phyloP scores from a whole-genome alignment of 2,888 invertebrate species.

The Spodoptera exigua region DNA sequence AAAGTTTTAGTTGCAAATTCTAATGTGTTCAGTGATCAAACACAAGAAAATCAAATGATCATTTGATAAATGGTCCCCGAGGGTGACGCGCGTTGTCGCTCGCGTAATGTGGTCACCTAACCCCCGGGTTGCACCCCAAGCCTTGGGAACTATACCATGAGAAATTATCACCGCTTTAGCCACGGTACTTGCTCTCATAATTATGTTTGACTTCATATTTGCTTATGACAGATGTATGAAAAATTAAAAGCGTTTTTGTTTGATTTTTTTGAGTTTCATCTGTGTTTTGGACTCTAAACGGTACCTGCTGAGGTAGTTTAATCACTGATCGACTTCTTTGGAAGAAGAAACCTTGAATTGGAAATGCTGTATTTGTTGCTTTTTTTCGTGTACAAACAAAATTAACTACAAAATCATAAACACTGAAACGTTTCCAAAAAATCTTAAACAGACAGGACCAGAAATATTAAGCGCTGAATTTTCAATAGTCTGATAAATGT shows the following conservation, averaged over 20 bases:
- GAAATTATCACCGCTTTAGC: constrained; percentile 74
- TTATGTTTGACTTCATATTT: constrained; percentile 44
- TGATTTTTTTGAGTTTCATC: not conserved
- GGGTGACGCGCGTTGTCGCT: constrained; percentile 74
- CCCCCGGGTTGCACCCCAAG: constrained; percentile 51
- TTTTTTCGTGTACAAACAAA: too few species aligned
- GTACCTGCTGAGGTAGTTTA: too few species aligned
- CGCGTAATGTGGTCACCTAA: constrained; percentile 85
- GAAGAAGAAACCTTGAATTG: too few species aligned
- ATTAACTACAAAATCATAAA: too few species aligned
- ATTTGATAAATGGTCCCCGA: constrained; percentile 89
- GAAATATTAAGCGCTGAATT: not conserved
- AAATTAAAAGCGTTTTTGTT: constrained; percentile 9
- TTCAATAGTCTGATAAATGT: too few species aligned
- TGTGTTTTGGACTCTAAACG: too few species aligned
- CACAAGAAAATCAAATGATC: constrained; percentile 90
- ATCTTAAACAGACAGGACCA: too few species aligned
- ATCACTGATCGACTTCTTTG: too few species aligned
- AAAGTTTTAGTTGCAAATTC: constrained; percentile 80
- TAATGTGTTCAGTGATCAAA: constrained; percentile 90
- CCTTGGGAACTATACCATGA: constrained; percentile 62
- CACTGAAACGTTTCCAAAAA: too few species aligned
- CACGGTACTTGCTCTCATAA: constrained; percentile 65
- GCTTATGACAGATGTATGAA: constrained; percentile 39
- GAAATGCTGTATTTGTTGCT: too few species aligned